These are phyloP conservation scores for Chromobotia macracanthus DNA, from an alignment of 2,797 vertebrate genomes.

Conservation along the genomic window DNA sequence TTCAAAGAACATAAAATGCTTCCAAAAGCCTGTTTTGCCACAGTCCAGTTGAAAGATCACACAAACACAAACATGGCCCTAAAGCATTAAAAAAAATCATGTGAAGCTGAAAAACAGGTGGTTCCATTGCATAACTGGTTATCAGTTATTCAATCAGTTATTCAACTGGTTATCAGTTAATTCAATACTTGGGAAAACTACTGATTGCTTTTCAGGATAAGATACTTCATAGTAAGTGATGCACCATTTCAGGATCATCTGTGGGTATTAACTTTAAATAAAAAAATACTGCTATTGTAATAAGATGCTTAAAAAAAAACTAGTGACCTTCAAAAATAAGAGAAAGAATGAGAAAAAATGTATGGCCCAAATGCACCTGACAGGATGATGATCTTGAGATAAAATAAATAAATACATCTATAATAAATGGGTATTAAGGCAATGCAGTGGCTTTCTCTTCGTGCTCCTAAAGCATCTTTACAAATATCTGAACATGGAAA, in stretches of 20 bases:
- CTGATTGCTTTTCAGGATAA: neutral
- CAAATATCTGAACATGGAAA: conserved; percentile 51
- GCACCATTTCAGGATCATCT: conserved; percentile 3
- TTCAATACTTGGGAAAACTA: neutral
- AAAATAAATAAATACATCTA: conserved; percentile 77
- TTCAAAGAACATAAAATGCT: neutral
- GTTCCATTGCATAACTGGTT: neutral
- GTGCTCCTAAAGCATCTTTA: conserved; percentile 59
- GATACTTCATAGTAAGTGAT: neutral
- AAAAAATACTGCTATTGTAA: conserved; percentile 38
- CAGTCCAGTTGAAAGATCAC: neutral
- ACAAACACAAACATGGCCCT: neutral
- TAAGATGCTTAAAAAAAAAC: conserved; percentile 48
- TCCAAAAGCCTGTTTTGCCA: neutral
- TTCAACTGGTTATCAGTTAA: no score
- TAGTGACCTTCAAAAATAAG: neutral
- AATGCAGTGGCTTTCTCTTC: conserved; percentile 77
- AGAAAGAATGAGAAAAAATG: neutral
- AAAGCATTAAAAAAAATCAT: neutral
- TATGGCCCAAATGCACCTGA: conserved; percentile 36
- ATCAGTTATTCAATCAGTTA: no score
- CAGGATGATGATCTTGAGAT: conserved; percentile 57
- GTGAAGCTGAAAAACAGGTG: neutral
- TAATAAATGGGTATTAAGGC: conserved; percentile 75
- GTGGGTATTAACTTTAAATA: conserved; percentile 12